These are phyloP conservation scores for Microcebus ravelobensis DNA, from an alignment of 2,113 vertebrate genomes.

Conservation along the genomic window DNA sequence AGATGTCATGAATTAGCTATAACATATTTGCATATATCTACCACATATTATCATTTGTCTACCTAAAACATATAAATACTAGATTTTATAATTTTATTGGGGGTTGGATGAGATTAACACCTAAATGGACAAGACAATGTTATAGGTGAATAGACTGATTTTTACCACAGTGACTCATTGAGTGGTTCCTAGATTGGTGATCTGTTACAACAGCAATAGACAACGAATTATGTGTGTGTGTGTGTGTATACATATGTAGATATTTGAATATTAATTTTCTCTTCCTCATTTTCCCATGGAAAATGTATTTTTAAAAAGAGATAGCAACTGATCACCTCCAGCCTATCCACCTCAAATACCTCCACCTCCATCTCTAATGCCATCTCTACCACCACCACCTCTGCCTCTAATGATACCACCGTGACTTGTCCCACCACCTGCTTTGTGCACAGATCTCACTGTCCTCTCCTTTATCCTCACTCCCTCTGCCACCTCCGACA, in stretches of 20 bases:
- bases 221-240: not conserved
- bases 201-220: not conserved
- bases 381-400: fast-evolving
- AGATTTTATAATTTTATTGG: not conserved
- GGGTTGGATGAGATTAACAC: not conserved
- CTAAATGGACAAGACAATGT: not conserved
- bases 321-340: too few relatives aligned
- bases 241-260: not conserved
- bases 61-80: not conserved
- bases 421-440: not conserved
- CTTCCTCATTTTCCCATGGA: not conserved
- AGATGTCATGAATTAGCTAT: fast-evolving
- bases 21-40: not conserved
- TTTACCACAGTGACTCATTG: not conserved
- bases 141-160: not conserved
- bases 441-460: not conserved
- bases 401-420: not conserved
- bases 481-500: too few relatives aligned
- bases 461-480: too few relatives aligned
- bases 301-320: not conserved
- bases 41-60: not conserved
- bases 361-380: not conserved
- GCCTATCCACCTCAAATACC: not conserved
- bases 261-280: not conserved
- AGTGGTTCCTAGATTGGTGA: not conserved